Base-by-base conservation (phyloP, 30 jellyfish, hydroid and myxozoan genomes). In the Hydractinia echinata region DNA sequence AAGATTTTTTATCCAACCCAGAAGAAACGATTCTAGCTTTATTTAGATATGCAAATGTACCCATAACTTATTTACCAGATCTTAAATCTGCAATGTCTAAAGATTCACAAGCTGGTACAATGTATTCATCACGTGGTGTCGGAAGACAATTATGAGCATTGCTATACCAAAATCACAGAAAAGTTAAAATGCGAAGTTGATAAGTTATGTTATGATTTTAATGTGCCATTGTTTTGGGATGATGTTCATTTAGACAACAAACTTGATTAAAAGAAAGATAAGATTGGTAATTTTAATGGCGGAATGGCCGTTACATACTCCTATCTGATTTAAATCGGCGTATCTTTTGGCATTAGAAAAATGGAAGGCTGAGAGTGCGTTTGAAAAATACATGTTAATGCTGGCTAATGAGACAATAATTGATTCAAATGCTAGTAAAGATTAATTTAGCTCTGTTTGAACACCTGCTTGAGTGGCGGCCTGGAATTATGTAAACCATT, bases 161-260 rank as follows among this genome's bases (percentile, higher is more conserved):
- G 30, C 4, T 77, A 15, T 18, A 39, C 53, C 4, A 54, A 52
- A 11, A 52, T 77, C 13, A 52, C 85, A 9, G 85, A 77, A 16
- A 55, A 77, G 53, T 60, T 77, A 16, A 77, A 54, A n/a, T 18
- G 30, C n/a, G 85, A 77, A 48, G 56, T 77, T 13, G 82, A 77
- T 15, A 54, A 11, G 10, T 55, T 77, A 10, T 77, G 85, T 50
- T 21, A n/a, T 19, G 79, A 54, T 10, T 77, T 52, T 77, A 76
- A 77, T 55, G 85, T 77, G 49, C 85, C 85, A 10, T n/a, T 52
- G 18, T 77, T 77, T n/a, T 77, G 85, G 85, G 76, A 55, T 77
- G 30, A 21, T 19, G 53, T 55, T 55, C 77, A 4, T n/a, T 66
- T 77, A 53, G 30, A 54, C 18, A 55, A 77, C 4, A 60, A 77